Evolutionary conservation across 1,140 invertebrate species (phyloP), one percentile per base, ranked within the genome.

Genomic region (Bombus ignitus): DNA sequence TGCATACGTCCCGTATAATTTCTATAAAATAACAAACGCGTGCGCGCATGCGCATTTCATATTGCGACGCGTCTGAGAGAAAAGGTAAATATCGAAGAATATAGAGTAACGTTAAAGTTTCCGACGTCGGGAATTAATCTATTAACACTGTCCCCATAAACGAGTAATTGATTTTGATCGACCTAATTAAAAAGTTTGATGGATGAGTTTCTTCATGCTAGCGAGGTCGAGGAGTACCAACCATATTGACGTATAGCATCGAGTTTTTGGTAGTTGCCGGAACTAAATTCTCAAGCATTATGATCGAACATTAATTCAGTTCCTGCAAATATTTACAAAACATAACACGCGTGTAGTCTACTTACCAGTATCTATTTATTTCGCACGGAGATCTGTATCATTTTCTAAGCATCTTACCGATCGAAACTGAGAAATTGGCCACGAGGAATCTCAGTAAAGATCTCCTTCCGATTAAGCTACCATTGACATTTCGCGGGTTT

Each of bases 401-500:
- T 18, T 53, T 53, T 53, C 18, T 53, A 53, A 35, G 13, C 3
- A n/a, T 13, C 3, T 42, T 42, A 1, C 3, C 12, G 39, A n/a
- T n/a, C 35, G 13, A 42, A n/a, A 18, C 1, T 42, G 4, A n/a
- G 42, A 28, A 37, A 18, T 15, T 25, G 6, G 13, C 13, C 5
- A n/a, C 13, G 39, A n/a, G 28, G 15, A n/a, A 42, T 42, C 6
- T 72, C 22, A 3, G 0, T 22, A 53, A 53, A 22, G 0, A 25
- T 70, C 10, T 66, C 6, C 37, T 4, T 10, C 0, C 39, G 8
- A 42, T 47, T 2, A 25, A 6, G 13, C 39, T 28, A 65, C 22
- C 37, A 53, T 57, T 66, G 73, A 70, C 65, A 47, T 15, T 57
- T 78, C n/a, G 6, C n/a, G 25, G 82, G 82, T 83, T 83, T 83